phyloP scores from a whole-genome alignment of 2,797 vertebrate genomes.

The Catharus ustulatus region DNA sequence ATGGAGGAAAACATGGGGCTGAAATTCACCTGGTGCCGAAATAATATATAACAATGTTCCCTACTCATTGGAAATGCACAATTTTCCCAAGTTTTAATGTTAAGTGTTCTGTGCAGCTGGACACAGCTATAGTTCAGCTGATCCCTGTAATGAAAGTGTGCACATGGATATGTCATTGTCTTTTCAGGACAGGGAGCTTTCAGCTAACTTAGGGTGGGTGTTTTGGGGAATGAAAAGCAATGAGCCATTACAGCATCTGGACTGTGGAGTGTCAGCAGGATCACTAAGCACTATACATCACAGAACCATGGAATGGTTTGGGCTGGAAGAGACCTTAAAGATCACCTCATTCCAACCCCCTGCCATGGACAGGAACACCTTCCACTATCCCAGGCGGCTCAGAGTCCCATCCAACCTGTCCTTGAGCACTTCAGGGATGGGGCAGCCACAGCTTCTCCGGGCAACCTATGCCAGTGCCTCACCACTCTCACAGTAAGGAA shows the following conservation, averaged over 20 bases:
- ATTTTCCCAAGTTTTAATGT: neutral
- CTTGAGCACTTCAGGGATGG: neutral
- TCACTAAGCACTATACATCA: neutral
- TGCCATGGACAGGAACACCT: accelerated
- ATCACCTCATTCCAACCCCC: neutral
- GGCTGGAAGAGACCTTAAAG: neutral
- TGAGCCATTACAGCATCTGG: neutral
- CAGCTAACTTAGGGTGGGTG: neutral
- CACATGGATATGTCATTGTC: neutral
- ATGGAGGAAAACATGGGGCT: accelerated
- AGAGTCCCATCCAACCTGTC: neutral
- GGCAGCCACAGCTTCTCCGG: neutral
- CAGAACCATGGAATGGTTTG: neutral
- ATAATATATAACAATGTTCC: neutral
- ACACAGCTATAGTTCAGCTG: neutral
- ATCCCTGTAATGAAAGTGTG: neutral
- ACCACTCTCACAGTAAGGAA: accelerated
- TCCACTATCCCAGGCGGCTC: accelerated
- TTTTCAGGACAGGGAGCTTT: neutral
- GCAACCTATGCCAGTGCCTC: neutral
- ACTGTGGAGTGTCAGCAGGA: neutral
- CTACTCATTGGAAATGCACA: neutral
- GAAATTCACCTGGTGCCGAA: neutral
- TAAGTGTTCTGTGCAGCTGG: neutral
- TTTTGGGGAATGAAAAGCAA: accelerated